Conservation (phyloP, 2,888 invertebrate species). For the Laothoe populi region DNA sequence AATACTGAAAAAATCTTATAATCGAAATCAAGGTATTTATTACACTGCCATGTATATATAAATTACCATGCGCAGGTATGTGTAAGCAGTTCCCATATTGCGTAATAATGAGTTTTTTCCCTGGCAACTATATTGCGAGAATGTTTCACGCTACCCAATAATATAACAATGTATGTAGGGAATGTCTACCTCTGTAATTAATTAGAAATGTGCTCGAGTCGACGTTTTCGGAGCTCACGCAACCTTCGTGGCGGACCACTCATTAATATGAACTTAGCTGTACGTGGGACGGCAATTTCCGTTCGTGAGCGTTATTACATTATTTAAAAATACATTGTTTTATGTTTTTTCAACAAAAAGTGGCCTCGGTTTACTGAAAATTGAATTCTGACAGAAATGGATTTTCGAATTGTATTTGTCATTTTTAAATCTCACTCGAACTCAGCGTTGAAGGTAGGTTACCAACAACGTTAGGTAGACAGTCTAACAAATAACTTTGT, state of each 20-base stretch:
- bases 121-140: slow-evolving; percentile 15
- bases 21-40: not conserved
- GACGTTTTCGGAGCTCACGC: slow-evolving; percentile 45
- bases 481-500: slow-evolving; percentile 77
- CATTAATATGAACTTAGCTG: slow-evolving; percentile 47
- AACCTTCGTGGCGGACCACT: slow-evolving; percentile 43
- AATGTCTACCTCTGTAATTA: slow-evolving; percentile 38
- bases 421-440: slow-evolving; percentile 22
- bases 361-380: not conserved
- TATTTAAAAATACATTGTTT: slow-evolving; percentile 12
- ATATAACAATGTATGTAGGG: slow-evolving; percentile 47
- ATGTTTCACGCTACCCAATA: slow-evolving; percentile 16
- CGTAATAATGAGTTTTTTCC: slow-evolving; percentile 16
- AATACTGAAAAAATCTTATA: slow-evolving; percentile 9
- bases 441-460: slow-evolving; percentile 50
- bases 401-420: not conserved
- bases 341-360: slow-evolving; percentile 16
- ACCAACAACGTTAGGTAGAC: slow-evolving; percentile 66
- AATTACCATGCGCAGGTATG: not conserved
- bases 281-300: slow-evolving; percentile 31
- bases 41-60: not conserved
- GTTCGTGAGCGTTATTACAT: slow-evolving; percentile 3
- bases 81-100: not conserved
- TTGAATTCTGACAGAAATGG: not conserved
- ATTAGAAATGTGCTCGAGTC: slow-evolving; percentile 40